Evolutionary conservation across 2,113 vertebrate species (phyloP).

Genomic region (Ornithorhynchus anatinus): DNA sequence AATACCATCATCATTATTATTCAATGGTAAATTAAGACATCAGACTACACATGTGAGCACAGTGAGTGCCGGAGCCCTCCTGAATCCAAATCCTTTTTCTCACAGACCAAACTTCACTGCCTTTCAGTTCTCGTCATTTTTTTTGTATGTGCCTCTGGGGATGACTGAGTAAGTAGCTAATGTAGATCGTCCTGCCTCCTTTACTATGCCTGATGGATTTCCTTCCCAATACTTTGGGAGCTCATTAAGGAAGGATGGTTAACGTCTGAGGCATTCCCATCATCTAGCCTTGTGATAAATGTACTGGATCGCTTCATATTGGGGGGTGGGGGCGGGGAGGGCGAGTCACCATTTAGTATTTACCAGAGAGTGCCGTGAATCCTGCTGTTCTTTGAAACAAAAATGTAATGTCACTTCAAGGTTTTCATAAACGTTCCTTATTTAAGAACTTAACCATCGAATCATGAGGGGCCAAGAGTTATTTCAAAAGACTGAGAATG

Average conservation of each 20-base stretch:
- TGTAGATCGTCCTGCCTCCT: not conserved
- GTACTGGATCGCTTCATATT: not conserved
- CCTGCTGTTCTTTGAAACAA: not conserved
- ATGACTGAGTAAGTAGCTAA: no score
- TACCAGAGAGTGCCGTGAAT: not conserved
- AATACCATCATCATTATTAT: no score
- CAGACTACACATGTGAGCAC: no score
- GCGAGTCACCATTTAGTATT: not conserved
- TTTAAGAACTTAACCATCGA: not conserved
- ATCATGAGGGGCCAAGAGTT: not conserved
- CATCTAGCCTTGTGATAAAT: not conserved
- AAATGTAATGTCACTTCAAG: not conserved
- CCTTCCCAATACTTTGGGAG: not conserved
- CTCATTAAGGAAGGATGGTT: not conserved
- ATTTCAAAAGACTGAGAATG: not conserved
- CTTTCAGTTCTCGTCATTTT: no score
- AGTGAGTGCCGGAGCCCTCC: no score
- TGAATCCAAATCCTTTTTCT: no score
- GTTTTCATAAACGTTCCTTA: not conserved
- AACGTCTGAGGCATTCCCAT: not conserved
- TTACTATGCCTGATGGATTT: not conserved
- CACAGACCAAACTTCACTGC: no score
- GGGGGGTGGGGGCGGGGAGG: no score
- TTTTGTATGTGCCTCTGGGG: no score
- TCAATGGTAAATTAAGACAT: no score